Percentiles rank a stretch among this genome's conserved stretches.
Conservation (phyloP, 2,797 vertebrate species). For the Mareca penelope region DNA sequence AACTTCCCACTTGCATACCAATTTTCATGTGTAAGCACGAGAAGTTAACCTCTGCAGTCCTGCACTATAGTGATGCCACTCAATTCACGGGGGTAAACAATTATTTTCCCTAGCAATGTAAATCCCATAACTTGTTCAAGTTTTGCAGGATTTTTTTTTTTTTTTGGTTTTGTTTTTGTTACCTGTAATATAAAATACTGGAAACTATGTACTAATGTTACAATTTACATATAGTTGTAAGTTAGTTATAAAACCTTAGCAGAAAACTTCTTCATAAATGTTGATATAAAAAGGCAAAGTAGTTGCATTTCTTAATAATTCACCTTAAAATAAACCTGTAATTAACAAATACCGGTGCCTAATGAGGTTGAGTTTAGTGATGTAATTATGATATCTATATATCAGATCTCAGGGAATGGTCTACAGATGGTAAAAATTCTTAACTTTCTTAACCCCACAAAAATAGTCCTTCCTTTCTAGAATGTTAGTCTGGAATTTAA, state of each 20-base stretch:
- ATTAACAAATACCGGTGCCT: neutral
- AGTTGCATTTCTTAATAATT: neutral
- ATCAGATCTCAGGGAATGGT: neutral
- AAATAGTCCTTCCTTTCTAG: neutral
- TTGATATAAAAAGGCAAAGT: neutral
- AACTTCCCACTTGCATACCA: slow-evolving; percentile 72
- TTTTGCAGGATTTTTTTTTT: neutral
- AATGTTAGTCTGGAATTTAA: neutral
- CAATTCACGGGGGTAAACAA: neutral
- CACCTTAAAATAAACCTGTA: neutral
- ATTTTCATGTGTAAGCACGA: neutral
- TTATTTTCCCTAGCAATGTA: neutral
- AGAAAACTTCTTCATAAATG: neutral
- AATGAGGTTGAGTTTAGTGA: neutral
- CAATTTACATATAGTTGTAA: neutral
- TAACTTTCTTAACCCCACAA: neutral
- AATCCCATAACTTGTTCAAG: neutral
- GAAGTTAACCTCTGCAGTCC: neutral
- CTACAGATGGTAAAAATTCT: neutral
- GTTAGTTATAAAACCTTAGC: neutral
- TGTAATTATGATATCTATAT: neutral
- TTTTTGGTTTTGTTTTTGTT: neutral
- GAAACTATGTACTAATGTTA: neutral
- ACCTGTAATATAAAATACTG: neutral
- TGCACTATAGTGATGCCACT: neutral